Evolutionary conservation across 2,888 invertebrate species (phyloP).

Genomic region (Cheilosia impressa): DNA sequence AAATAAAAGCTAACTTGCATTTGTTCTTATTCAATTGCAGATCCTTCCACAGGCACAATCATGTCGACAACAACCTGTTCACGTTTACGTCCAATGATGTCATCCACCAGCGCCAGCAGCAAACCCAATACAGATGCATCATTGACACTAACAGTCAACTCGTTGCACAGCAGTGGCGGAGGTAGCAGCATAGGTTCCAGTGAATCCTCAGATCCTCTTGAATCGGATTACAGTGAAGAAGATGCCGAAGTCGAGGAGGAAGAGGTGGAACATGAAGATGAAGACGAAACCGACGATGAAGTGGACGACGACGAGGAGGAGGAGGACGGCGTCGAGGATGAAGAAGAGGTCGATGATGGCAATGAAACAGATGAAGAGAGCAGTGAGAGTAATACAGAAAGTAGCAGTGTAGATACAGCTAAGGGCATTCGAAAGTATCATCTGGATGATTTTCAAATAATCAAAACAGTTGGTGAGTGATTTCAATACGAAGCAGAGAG

Average conservation of each 20-base stretch:
- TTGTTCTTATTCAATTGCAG: slow-evolving; percentile 47
- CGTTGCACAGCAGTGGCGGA: slow-evolving; percentile 64
- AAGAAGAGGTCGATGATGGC: slow-evolving; percentile 80
- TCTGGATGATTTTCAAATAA: slow-evolving; percentile 92
- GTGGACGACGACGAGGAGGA: slow-evolving; percentile 78
- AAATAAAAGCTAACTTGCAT: not conserved
- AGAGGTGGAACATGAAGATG: slow-evolving; percentile 76
- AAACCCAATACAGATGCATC: slow-evolving; percentile 79
- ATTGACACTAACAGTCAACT: slow-evolving; percentile 77
- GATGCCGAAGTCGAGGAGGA: slow-evolving; percentile 77
- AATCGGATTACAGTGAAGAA: slow-evolving; percentile 82
- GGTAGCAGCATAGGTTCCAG: slow-evolving; percentile 79
- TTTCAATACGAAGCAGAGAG: not conserved
- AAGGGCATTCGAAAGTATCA: slow-evolving; percentile 85
- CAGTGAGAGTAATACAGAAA: slow-evolving; percentile 81
- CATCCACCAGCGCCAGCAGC: slow-evolving; percentile 64
- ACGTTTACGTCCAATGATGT: slow-evolving; percentile 79
- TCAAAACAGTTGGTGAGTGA: slow-evolving; percentile 93
- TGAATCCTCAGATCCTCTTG: slow-evolving; percentile 83
- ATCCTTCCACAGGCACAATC: slow-evolving; percentile 67
- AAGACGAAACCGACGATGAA: slow-evolving; percentile 78
- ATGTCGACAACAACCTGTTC: slow-evolving; percentile 82
- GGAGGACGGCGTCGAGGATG: slow-evolving; percentile 79
- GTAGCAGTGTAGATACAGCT: slow-evolving; percentile 80
- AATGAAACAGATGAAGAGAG: slow-evolving; percentile 80